Conservation (phyloP, 2,113 vertebrate genomes). For the Ciconia maguari region DNA sequence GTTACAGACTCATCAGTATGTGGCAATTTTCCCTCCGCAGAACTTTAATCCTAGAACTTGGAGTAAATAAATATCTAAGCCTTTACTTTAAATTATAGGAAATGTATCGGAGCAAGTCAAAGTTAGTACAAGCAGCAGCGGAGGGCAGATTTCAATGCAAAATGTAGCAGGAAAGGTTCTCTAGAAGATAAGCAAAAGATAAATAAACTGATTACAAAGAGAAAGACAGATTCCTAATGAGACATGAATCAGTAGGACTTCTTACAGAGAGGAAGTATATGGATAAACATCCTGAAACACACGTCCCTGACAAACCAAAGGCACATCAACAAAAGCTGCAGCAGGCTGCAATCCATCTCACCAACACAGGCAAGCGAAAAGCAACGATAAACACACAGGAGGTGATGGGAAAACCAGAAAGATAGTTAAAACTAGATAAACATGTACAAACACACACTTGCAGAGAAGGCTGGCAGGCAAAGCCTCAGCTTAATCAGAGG, state of each 20-base stretch:
- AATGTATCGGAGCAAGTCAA: not conserved
- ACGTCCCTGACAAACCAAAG: not conserved
- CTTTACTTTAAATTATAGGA: not conserved
- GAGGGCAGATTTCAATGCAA: not conserved
- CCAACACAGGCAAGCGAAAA: too few species aligned
- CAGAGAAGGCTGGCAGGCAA: not conserved
- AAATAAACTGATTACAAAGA: not conserved
- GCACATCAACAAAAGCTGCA: not conserved
- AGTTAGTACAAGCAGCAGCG: accelerated
- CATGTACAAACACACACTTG: not conserved
- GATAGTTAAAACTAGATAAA: not conserved
- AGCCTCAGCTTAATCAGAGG: not conserved
- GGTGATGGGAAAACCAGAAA: not conserved
- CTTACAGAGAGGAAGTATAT: not conserved
- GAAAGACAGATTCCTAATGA: not conserved
- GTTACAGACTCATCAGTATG: not conserved
- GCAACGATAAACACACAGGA: not conserved
- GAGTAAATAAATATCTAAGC: not conserved
- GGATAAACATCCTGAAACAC: not conserved
- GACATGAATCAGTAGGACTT: not conserved
- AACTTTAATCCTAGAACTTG: not conserved
- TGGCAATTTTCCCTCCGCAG: not conserved
- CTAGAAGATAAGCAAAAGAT: not conserved
- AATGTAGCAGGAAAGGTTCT: not conserved
- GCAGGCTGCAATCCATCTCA: not conserved